phyloP scores from a whole-genome alignment of 1,140 invertebrate genomes.

The Bombus terrestris region DNA sequence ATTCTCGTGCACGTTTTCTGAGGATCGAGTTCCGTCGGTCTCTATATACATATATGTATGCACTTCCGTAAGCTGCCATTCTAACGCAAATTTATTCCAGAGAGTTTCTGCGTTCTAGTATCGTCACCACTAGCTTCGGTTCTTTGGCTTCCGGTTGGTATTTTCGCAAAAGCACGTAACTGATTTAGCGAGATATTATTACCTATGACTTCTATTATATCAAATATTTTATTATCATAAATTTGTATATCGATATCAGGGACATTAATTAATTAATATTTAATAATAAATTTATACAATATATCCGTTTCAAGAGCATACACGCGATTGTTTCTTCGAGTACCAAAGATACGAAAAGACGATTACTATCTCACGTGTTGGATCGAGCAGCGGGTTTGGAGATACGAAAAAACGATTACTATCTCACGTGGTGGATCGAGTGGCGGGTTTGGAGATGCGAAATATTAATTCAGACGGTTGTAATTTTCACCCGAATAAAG shows the following conservation, averaged over 20 bases:
- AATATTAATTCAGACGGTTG: constrained; percentile 1
- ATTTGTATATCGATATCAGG: too few species aligned
- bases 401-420: neutral
- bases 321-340: too few species aligned
- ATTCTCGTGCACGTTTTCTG: constrained; percentile 2
- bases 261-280: neutral
- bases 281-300: neutral
- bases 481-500: neutral
- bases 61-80: neutral
- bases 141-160: too few species aligned
- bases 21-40: constrained; percentile 1
- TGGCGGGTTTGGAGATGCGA: neutral
- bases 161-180: too few species aligned
- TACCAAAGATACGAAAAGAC: too few species aligned
- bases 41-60: neutral
- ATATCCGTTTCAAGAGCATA: too few species aligned
- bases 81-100: neutral
- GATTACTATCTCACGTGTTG: too few species aligned
- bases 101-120: too few species aligned
- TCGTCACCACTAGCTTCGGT: too few species aligned
- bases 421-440: neutral
- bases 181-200: too few species aligned
- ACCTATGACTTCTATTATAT: too few species aligned
- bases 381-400: neutral
- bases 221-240: too few species aligned